Base-by-base conservation (phyloP, 2,113 vertebrate genomes). In the Puntigrus tetrazona region DNA sequence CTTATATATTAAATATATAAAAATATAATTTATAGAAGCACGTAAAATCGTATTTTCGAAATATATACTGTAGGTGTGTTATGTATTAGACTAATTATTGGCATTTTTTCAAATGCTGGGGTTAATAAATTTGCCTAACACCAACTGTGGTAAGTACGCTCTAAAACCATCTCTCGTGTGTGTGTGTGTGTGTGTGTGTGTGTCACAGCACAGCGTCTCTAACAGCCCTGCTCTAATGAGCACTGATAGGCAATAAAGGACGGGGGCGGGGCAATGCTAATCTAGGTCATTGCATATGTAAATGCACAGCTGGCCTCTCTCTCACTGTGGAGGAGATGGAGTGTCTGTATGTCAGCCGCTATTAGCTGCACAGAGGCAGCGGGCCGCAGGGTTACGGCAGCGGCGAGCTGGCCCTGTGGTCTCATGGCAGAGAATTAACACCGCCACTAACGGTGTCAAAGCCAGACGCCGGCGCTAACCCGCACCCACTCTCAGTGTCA, bases 241-340 rank as follows among this genome's bases (percentile, higher is more conserved):
- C 93, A 85, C 89, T 92, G 94, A 95, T 95, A 92, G 94, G 93
- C 91, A 80, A 76, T 80, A 31, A 85, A 78, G 10, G 67, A 50
- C 13, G 77, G 78, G 85, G 76, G 81, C 43, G 90, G 89, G 92
- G 86, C 89, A 94, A 94, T 95, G 94, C 93, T 96, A 94, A 96
- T 96, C 93, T 95, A 94, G 95, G 96, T 95, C 96, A 96, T 95
- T 92, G 94, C 95, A 93, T 96, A 96, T 97, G 95, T 93, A 96
- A 96, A 96, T 96, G 90, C 94, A 93, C 95, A 96, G 95, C 95
- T 95, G 95, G 94, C 94, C 92, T 93, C 90, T 92, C 94, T 81
- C 87, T 81, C 91, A 47, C 91, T 94, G 94, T 95, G 92, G 92
- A 91, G 94, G 81, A 93, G 90, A 79, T 91, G 92, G 92, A 92